Conservation (phyloP, 2,113 vertebrate species). For the Saccopteryx leptura region DNA sequence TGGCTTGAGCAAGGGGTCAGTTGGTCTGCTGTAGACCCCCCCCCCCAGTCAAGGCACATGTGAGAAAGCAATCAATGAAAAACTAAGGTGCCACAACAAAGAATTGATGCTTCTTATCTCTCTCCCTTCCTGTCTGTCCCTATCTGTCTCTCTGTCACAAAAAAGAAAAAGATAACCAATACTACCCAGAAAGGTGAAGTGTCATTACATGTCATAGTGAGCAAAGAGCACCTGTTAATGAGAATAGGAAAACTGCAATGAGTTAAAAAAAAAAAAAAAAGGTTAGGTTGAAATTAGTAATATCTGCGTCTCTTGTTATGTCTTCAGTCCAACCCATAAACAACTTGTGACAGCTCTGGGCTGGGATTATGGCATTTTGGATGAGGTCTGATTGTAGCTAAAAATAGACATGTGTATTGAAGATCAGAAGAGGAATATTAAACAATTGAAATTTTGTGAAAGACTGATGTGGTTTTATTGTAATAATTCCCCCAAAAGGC, state of each 20-base stretch:
- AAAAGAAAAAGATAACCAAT: slow-evolving; percentile 41
- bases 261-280: slow-evolving; percentile 58
- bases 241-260: slow-evolving; percentile 59
- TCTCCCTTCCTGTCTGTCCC: too few relatives aligned
- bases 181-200: slow-evolving; percentile 54
- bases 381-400: slow-evolving; percentile 84
- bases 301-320: slow-evolving; percentile 42
- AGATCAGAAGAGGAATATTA: slow-evolving; percentile 87
- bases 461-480: slow-evolving; percentile 85
- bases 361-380: slow-evolving; percentile 68
- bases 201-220: slow-evolving; percentile 57
- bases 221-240: slow-evolving; percentile 73
- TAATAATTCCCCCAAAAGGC: slow-evolving; percentile 89
- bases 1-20: too few relatives aligned
- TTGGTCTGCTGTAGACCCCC: too few relatives aligned
- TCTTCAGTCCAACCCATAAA: slow-evolving; percentile 73
- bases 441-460: slow-evolving; percentile 89
- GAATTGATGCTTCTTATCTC: too few relatives aligned
- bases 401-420: slow-evolving; percentile 84
- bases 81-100: too few relatives aligned
- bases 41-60: too few relatives aligned
- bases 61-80: too few relatives aligned
- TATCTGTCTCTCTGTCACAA: too few relatives aligned
- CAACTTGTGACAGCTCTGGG: slow-evolving; percentile 74
- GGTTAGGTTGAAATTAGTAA: slow-evolving; percentile 58